Conservation (phyloP, 2,888 invertebrate genomes). For the Zootermopsis nevadensis region DNA sequence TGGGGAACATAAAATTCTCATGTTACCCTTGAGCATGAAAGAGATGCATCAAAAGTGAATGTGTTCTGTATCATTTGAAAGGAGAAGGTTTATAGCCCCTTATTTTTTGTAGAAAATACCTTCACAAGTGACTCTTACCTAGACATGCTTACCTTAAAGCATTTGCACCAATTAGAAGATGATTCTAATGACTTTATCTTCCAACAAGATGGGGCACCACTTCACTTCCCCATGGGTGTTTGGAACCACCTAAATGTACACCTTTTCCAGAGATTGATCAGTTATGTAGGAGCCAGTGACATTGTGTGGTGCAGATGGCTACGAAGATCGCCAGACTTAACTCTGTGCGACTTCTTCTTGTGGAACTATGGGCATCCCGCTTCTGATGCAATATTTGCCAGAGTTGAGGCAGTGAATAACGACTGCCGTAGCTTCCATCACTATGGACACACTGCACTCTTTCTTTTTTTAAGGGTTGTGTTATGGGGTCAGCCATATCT, state of each 20-base stretch:
- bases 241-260: conserved; percentile 9
- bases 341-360: too few species aligned
- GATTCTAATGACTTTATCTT: conserved; percentile 27
- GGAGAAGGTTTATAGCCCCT: neutral
- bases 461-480: too few species aligned
- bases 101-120: neutral
- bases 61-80: conserved; percentile 19
- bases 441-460: too few species aligned
- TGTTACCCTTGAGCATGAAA: neutral
- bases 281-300: conserved; percentile 19
- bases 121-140: conserved; percentile 3
- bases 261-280: neutral
- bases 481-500: too few species aligned
- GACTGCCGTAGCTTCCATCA: too few species aligned
- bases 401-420: too few species aligned
- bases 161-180: conserved; percentile 12
- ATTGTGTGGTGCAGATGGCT: conserved; percentile 35
- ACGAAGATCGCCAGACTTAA: conserved; percentile 1
- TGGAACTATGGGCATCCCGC: too few species aligned
- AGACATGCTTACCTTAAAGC: conserved; percentile 11
- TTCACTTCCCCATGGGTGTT: neutral
- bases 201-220: conserved; percentile 34
- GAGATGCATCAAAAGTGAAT: neutral
- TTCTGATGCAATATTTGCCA: too few species aligned
- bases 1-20: neutral